Evolutionary conservation across 2,888 invertebrate genomes (phyloP), one percentile per base, ranked within the genome.

Genomic region (Cerastis leucographa): DNA sequence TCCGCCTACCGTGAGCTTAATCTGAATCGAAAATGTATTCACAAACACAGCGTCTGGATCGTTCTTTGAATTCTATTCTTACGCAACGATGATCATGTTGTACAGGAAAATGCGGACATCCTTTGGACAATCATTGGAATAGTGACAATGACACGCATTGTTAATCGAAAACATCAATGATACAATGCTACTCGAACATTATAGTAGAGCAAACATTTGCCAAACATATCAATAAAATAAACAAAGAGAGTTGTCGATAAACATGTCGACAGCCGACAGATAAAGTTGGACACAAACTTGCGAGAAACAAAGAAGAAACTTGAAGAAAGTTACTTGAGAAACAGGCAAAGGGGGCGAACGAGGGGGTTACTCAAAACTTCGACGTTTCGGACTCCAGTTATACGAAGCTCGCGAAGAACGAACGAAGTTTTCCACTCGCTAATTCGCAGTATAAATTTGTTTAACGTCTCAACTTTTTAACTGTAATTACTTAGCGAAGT

Each of bases 401-500:
- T 93, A 93, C 94, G 91, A 94, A 94, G 91, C 92, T 92, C 86
- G 88, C 85, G 81, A 93, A 94, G 74, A 77, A 85, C 82, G 77
- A 85, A 77, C 85, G 46, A 84, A 84, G 91, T 94, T 94, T 93
- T 91, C 92, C 93, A 94, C 95, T 95, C 94, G 92, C 95, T 96
- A 96, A 96, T 96, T 96, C 94, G 91, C 91, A 95, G 95, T 96
- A 96, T 96, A 96, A 96, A 96, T 96, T 96, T 96, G 95, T 96
- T 96, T 96, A 95, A 96, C 95, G 96, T 95, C 94, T 93, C 93
- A 96, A 96, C 96, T 96, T 96, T 96, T 96, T 94, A 96, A 95
- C 95, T 94, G 94, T 96, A 95, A 96, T 96, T 96, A 96, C 95
- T 93, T 92, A 92, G 92, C 90, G 90, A 94, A 95, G 91, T 95